Evolutionary conservation across 37 sponge, comb jelly and placozoan genomes (phyloP).

Genomic region (Crambe crambe): DNA sequence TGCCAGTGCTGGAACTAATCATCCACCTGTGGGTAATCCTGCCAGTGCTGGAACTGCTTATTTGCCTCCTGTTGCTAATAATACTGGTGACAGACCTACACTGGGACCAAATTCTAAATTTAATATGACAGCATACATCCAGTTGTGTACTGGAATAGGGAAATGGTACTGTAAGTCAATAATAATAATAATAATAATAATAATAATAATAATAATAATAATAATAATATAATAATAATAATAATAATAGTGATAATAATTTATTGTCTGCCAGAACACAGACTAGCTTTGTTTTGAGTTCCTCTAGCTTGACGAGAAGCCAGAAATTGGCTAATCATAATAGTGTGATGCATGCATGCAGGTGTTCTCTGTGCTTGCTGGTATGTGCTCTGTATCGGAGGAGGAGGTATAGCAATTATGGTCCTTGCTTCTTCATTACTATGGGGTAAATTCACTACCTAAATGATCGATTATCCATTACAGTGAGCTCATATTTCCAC

Average conservation of each 20-base stretch:
- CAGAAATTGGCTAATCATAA: background rate
- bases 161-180: background rate
- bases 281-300: too few relatives aligned
- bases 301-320: too few relatives aligned
- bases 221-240: too few relatives aligned
- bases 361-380: background rate
- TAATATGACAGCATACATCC: background rate
- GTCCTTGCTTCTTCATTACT: background rate
- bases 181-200: too few relatives aligned
- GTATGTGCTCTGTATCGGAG: background rate
- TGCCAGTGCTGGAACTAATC: too few relatives aligned
- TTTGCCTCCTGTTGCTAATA: background rate
- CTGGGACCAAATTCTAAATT: background rate
- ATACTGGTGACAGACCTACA: background rate
- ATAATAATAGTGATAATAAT: too few relatives aligned
- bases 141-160: background rate
- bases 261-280: too few relatives aligned
- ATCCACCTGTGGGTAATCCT: too few relatives aligned
- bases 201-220: too few relatives aligned
- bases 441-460: too few relatives aligned
- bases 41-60: background rate
- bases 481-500: too few relatives aligned
- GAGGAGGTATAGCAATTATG: background rate
- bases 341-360: background rate
- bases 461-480: too few relatives aligned